Base-by-base conservation (phyloP, 2,797 vertebrate species). In the Thaleichthys pacificus region DNA sequence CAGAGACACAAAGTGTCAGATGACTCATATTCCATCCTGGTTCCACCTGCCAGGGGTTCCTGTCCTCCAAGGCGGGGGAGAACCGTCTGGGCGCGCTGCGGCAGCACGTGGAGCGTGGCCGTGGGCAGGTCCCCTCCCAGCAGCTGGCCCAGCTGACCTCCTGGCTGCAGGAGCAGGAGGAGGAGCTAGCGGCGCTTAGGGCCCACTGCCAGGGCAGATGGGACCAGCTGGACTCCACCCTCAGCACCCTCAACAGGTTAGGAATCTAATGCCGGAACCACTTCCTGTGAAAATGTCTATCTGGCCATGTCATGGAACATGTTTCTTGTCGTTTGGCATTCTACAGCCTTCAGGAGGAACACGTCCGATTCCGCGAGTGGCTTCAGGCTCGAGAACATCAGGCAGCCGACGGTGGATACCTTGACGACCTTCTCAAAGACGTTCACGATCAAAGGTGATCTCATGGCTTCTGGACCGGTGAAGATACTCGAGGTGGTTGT, bases 141-240 rank as follows among this genome's bases (percentile, higher is more conserved):
- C 88, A 85, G 66, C 89, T 94, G 62, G 88, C 81, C 2, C 93
- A 95, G 51, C 86, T 97, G 19, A 83, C 4, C 5, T 86, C 73
- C 60, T 94, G 94, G 92, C 90, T 96, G 76, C 84, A 84, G 82
- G 96, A 94, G 80, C 95, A 97, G 77, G 93, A 93, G 74, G 82
- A 86, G 51, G 95, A 97, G 56, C 87, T 97, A 57, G 88, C 81
- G 56, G 94, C 92, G 0, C 81, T 96, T 82, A 91, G 89, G 32
- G 87, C 91, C 11, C 84, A 92, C 80, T 97, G 96, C 84, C 89
- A 88, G 74, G 92, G 86, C 61, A 76, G 89, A 26, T 91, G 92
- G 70, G 82, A 87, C 47, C 93, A 96, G 12, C 92, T 98, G 65
- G 82, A 80, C 49, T 73, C 85, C 6, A 87, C 85, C 21, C 83